A percentile compares a stretch with the other conserved stretches of the same genome.
Evolutionary conservation across 1,140 invertebrate genomes (phyloP).

Genomic region (Zaprionus vittiger): DNA sequence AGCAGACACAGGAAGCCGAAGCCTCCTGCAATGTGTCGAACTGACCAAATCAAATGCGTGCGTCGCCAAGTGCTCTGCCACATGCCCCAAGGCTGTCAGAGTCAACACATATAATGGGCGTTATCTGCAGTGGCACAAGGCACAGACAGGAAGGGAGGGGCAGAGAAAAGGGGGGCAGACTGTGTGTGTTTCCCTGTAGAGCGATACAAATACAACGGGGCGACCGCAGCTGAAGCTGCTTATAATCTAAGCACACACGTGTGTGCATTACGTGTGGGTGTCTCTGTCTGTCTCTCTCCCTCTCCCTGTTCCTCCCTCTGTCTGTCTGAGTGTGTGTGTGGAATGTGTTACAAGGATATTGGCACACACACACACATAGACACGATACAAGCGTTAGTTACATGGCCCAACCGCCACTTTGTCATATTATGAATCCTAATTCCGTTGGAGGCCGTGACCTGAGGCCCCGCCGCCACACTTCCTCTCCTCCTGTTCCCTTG

Average conservation of each 20-base stretch:
- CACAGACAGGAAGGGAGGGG: conserved; percentile 6
- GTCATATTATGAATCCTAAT: conserved; percentile 81
- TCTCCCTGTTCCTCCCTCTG: not conserved
- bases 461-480: conserved; percentile 16
- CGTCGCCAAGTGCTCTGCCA: conserved; percentile 36
- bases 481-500: not conserved
- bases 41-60: conserved; percentile 75
- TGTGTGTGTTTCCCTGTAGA: conserved; percentile 50
- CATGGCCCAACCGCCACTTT: conserved; percentile 52
- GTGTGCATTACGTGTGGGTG: conserved; percentile 35
- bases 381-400: conserved; percentile 39
- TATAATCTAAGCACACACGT: conserved; percentile 64
- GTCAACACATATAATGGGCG: conserved; percentile 65
- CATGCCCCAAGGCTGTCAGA: conserved; percentile 74
- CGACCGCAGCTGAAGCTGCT: conserved; percentile 70
- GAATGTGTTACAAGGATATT: conserved; percentile 61
- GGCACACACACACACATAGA: conserved; percentile 31
- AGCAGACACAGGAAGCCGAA: conserved; percentile 44
- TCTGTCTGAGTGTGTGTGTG: conserved; percentile 28
- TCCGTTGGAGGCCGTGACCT: conserved; percentile 57
- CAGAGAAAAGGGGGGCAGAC: not conserved
- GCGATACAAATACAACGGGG: conserved; percentile 60
- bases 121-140: conserved; percentile 57
- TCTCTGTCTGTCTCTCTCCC: conserved; percentile 14
- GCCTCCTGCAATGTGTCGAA: conserved; percentile 43